A percentile compares a stretch with the other conserved stretches of the same genome.
phyloP scores from a whole-genome alignment of 2,113 vertebrate genomes.

The Bostrychus sinensis region DNA sequence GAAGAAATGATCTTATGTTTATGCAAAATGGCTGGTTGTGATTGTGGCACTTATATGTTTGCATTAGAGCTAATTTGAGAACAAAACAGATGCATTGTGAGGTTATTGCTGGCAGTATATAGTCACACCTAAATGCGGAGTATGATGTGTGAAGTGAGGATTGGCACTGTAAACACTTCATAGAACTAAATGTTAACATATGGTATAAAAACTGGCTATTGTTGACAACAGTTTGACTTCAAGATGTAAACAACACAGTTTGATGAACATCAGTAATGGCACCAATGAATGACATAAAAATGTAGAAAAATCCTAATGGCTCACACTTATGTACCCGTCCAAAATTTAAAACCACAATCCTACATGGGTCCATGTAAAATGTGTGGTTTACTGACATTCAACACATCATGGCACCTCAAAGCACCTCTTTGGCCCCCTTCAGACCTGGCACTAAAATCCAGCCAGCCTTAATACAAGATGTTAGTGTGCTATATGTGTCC shows the following conservation, averaged over 20 bases:
- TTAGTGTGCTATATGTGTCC: not conserved
- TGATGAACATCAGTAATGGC: conserved; percentile 43
- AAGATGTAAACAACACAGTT: conserved; percentile 47
- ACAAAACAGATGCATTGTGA: not conserved
- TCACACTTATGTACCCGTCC: not conserved
- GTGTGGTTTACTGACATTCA: conserved; percentile 17
- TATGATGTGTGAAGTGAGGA: not conserved
- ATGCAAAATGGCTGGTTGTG: not conserved
- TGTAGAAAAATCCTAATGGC: conserved; percentile 6
- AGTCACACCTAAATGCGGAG: not conserved
- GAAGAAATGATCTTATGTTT: not conserved
- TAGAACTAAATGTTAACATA: no score
- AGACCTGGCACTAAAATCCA: conserved; percentile 5
- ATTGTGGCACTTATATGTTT: not conserved
- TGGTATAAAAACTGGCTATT: no score
- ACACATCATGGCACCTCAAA: not conserved
- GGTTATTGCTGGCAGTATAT: conserved; percentile 7
- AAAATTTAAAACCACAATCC: not conserved
- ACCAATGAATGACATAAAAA: conserved; percentile 24
- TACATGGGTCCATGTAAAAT: not conserved
- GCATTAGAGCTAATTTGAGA: not conserved
- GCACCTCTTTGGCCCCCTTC: not conserved
- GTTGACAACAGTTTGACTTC: not conserved
- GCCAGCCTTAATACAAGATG: not conserved
- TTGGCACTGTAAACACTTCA: not conserved